A percentile compares a stretch with the other conserved stretches of the same genome.
Evolutionary conservation across 1,140 invertebrate genomes (phyloP).

Genomic region (Thalassaphorura encarpata): DNA sequence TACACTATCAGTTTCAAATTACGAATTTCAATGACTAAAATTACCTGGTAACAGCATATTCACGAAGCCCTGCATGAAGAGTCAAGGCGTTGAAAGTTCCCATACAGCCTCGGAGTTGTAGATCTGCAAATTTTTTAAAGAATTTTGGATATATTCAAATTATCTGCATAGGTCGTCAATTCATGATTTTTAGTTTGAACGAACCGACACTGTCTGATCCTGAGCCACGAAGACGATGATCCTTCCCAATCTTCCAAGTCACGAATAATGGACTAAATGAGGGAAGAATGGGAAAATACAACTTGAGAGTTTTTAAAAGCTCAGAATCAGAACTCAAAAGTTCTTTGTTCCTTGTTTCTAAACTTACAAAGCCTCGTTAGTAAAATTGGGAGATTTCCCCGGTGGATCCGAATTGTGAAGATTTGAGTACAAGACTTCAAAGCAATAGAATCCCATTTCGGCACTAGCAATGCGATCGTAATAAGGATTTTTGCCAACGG

Average conservation of each 20-base stretch:
- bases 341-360: too few relatives aligned
- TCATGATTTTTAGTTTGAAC: too few relatives aligned
- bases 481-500: constrained; percentile 33
- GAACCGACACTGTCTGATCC: too few relatives aligned
- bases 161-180: too few relatives aligned
- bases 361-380: constrained; percentile 88
- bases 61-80: constrained; percentile 80
- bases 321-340: constrained; percentile 16
- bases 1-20: background rate
- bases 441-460: constrained; percentile 98
- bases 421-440: constrained; percentile 91
- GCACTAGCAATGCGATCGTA: constrained; percentile 60
- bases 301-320: background rate
- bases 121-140: too few relatives aligned
- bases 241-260: constrained; percentile 94
- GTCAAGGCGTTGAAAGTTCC: constrained; percentile 92
- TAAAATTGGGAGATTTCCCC: constrained; percentile 69
- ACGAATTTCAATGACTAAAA: background rate
- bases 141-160: too few relatives aligned
- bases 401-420: constrained; percentile 84
- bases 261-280: constrained; percentile 88
- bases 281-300: constrained; percentile 7
- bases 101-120: constrained; percentile 83
- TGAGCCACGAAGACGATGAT: constrained; percentile 77
- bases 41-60: constrained; percentile 88